Conservation (phyloP, 2,888 invertebrate species). For the Celastrina argiolus region DNA sequence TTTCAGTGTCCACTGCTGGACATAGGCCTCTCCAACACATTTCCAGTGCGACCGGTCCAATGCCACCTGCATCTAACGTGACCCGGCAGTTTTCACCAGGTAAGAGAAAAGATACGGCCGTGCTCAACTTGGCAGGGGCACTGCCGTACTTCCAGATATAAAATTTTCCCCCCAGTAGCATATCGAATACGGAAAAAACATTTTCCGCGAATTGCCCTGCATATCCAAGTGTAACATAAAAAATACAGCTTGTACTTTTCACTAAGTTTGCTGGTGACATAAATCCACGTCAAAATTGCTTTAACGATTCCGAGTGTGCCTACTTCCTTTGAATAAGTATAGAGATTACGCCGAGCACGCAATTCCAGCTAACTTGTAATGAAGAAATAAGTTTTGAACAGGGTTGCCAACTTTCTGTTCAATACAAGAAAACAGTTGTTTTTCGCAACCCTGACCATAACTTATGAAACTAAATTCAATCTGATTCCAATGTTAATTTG, state of each 20-base stretch:
- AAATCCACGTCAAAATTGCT: slow-evolving; percentile 24
- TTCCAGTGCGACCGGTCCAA: too few relatives aligned
- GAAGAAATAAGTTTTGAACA: slow-evolving; percentile 24
- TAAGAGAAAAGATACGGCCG: too few relatives aligned
- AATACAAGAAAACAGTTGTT: not conserved
- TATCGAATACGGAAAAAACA: not conserved
- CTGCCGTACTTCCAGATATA: too few relatives aligned
- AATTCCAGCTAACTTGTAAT: slow-evolving; percentile 17
- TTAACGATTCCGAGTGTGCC: slow-evolving; percentile 22
- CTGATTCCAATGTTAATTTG: too few relatives aligned
- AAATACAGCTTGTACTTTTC: slow-evolving; percentile 16
- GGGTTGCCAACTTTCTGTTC: slow-evolving; percentile 26
- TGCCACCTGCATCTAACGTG: too few relatives aligned
- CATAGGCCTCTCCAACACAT: too few relatives aligned
- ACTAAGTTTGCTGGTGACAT: slow-evolving; percentile 18
- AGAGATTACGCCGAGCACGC: slow-evolving; percentile 24
- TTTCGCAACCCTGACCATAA: not conserved
- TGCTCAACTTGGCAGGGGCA: too few relatives aligned
- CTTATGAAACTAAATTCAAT: too few relatives aligned
- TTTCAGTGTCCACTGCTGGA: too few relatives aligned
- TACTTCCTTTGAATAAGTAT: slow-evolving; percentile 25
- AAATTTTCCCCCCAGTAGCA: not conserved
- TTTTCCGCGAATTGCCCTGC: not conserved
- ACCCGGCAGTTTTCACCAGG: too few relatives aligned
- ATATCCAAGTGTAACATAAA: slow-evolving; percentile 9